Percentiles rank a stretch among this genome's conserved stretches.
phyloP scores from a whole-genome alignment of 64 coral and sea anemone genomes.

The Platygyra sinensis region DNA sequence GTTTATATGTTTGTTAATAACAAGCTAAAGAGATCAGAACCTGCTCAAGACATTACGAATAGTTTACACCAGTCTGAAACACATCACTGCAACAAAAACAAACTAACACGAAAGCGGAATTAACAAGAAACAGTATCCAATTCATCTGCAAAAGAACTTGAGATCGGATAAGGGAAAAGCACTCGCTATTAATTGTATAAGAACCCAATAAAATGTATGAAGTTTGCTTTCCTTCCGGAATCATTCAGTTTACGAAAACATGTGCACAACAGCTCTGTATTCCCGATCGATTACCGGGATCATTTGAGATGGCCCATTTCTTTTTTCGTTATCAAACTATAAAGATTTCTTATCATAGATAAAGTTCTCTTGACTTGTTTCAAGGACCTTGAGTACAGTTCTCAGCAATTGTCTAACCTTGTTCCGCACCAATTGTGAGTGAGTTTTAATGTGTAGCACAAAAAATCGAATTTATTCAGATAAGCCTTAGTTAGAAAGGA shows the following conservation, averaged over 20 bases:
- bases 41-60: not conserved
- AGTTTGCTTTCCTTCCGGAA: not conserved
- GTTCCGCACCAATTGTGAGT: not conserved
- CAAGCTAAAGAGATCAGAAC: not conserved
- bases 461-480: too few relatives aligned
- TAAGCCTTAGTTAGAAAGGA: too few relatives aligned
- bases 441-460: not conserved
- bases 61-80: not conserved
- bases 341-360: conserved; percentile 35
- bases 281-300: not conserved
- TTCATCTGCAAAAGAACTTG: not conserved
- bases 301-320: conserved; percentile 3
- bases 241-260: conserved; percentile 34
- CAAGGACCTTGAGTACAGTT: not conserved
- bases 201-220: not conserved
- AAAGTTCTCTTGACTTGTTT: not conserved
- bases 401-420: too few relatives aligned
- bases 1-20: not conserved
- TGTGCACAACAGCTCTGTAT: conserved; percentile 6
- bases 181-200: not conserved
- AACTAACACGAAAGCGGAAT: conserved; percentile 19
- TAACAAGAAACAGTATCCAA: too few relatives aligned
- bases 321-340: conserved; percentile 45
- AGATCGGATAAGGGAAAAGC: not conserved
- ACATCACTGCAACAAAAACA: conserved; percentile 1